Evolutionary conservation across 2,113 vertebrate genomes (phyloP).

Genomic region (Marmota monax): DNA sequence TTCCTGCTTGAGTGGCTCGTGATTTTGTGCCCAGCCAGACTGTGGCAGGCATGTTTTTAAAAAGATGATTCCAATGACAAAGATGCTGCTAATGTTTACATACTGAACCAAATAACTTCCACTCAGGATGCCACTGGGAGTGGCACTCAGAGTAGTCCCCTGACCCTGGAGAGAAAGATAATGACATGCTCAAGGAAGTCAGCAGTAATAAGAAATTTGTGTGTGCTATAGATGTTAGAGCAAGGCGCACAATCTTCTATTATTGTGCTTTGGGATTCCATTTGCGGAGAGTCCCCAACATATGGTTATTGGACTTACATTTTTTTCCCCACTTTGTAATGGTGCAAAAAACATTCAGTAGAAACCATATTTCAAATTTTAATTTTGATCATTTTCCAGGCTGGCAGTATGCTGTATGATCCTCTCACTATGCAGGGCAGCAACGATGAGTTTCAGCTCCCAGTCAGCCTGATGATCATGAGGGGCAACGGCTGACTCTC

Average conservation of each 20-base stretch:
- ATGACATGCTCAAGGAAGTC: neutral
- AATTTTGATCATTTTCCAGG: neutral
- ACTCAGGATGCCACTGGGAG: neutral
- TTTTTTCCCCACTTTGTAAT: neutral
- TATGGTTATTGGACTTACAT: too few relatives aligned
- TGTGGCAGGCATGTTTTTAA: too few relatives aligned
- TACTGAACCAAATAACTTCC: neutral
- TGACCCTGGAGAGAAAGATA: neutral
- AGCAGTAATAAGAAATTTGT: neutral
- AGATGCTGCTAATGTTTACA: neutral
- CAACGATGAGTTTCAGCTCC: neutral
- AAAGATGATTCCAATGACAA: neutral
- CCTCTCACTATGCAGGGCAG: neutral
- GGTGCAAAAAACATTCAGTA: too few relatives aligned
- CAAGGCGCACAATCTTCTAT: fast-evolving
- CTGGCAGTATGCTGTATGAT: too few relatives aligned
- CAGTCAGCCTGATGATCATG: too few relatives aligned
- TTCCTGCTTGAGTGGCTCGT: too few relatives aligned
- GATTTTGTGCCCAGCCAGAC: too few relatives aligned
- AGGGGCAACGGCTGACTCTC: neutral
- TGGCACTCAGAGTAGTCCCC: neutral
- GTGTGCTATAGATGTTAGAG: too few relatives aligned
- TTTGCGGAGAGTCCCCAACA: neutral
- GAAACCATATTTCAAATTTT: neutral
- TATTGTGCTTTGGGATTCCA: neutral